phyloP scores from a whole-genome alignment of 2,113 vertebrate species.

The Urocynchramus pylzowi region DNA sequence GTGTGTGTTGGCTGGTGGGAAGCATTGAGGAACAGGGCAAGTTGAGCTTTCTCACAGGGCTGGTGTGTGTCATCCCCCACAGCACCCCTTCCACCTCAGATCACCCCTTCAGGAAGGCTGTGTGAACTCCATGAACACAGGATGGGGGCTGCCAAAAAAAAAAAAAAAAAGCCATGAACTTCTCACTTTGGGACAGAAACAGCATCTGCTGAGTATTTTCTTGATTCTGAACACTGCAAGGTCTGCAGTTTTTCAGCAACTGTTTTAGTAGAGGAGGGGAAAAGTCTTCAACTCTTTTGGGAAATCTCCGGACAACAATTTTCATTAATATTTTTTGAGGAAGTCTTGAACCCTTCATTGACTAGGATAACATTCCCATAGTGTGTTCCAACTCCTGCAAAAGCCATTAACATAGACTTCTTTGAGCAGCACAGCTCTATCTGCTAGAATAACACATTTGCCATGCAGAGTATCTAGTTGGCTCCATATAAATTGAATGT shows the following conservation, averaged over 20 bases:
- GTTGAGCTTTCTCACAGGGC: neutral
- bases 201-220: constrained; percentile 37
- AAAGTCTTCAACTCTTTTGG: constrained; percentile 54
- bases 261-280: constrained; percentile 33
- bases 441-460: neutral
- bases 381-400: constrained; percentile 60
- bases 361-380: constrained; percentile 61
- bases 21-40: neutral
- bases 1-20: fast-evolving
- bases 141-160: neutral
- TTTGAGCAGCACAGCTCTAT: neutral
- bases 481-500: neutral
- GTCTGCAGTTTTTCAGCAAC: constrained; percentile 49
- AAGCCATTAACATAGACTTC: constrained; percentile 28
- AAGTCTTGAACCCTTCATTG: constrained; percentile 50
- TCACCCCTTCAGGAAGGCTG: constrained; percentile 5
- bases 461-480: neutral
- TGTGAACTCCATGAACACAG: neutral
- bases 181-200: neutral
- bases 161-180: neutral
- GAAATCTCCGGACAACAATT: constrained; percentile 60
- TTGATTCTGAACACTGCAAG: constrained; percentile 17
- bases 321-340: constrained; percentile 63
- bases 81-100: neutral
- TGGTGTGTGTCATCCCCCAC: neutral